phyloP scores from a whole-genome alignment of 2,888 invertebrate genomes.

The Protodeltote pygarga region DNA sequence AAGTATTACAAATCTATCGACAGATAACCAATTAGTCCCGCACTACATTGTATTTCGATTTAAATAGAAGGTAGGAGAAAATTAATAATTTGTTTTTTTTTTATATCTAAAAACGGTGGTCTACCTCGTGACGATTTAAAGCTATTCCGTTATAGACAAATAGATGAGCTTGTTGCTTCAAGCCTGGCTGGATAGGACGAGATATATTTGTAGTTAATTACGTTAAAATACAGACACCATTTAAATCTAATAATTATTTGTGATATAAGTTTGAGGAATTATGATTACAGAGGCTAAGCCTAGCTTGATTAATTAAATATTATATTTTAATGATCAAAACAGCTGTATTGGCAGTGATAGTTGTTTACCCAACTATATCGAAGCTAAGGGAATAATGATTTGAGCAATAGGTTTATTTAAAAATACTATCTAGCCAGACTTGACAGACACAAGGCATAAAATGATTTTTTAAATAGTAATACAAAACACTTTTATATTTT shows the following conservation, averaged over 20 bases:
- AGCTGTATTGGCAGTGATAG: slow-evolving; percentile 38
- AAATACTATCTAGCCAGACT: slow-evolving; percentile 44
- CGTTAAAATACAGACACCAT: no score
- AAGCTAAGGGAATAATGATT: slow-evolving; percentile 27
- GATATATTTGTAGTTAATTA: neutral
- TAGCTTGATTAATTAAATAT: slow-evolving; percentile 16
- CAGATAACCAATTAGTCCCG: slow-evolving; percentile 64
- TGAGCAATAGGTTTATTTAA: slow-evolving; percentile 37
- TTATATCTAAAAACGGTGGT: slow-evolving; percentile 82
- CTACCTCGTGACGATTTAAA: slow-evolving; percentile 82
- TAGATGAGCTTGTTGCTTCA: slow-evolving; percentile 42
- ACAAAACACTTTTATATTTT: slow-evolving; percentile 67
- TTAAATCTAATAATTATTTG: no score
- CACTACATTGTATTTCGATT: slow-evolving; percentile 68
- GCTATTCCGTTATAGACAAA: slow-evolving; percentile 73
- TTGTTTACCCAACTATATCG: slow-evolving; percentile 11
- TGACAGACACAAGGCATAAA: slow-evolving; percentile 40
- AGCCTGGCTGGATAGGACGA: slow-evolving; percentile 34
- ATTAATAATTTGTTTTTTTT: slow-evolving; percentile 53
- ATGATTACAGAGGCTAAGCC: no score
- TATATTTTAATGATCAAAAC: slow-evolving; percentile 12
- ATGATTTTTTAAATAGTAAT: slow-evolving; percentile 34
- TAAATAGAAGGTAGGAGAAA: slow-evolving; percentile 60
- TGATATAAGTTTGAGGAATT: no score
- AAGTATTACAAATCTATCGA: slow-evolving; percentile 48